Conservation (phyloP, 2,113 vertebrate species). For the Limnothrissa miodon region DNA sequence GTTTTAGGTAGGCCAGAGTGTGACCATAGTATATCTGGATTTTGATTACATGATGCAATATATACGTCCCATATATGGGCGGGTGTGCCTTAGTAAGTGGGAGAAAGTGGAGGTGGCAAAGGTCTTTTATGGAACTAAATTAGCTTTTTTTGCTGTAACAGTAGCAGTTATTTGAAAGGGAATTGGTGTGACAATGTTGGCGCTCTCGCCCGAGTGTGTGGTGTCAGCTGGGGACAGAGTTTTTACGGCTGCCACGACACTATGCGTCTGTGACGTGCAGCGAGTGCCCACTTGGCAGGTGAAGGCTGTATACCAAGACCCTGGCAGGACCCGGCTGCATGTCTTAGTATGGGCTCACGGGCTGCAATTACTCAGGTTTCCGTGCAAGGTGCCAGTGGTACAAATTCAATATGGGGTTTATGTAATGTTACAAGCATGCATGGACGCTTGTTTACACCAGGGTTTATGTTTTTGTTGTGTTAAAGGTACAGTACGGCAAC, state of each 20-base stretch:
- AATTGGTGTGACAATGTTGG: background rate
- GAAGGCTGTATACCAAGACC: background rate
- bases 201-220: background rate
- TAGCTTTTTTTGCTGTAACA: background rate
- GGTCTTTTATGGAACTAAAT: too few species aligned
- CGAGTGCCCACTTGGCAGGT: slow-evolving; percentile 16
- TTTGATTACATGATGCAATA: background rate
- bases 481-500: background rate
- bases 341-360: slow-evolving; percentile 15
- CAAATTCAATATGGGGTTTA: slow-evolving; percentile 54
- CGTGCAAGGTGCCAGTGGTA: slow-evolving; percentile 55
- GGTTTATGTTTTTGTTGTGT: background rate
- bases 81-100: too few species aligned
- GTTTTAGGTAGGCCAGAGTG: background rate
- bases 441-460: slow-evolving; percentile 45
- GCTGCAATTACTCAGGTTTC: slow-evolving; percentile 51
- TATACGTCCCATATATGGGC: too few species aligned
- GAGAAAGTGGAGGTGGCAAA: too few species aligned
- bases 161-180: background rate
- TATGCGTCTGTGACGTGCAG: slow-evolving; percentile 38
- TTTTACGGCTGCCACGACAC: slow-evolving; percentile 38
- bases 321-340: background rate
- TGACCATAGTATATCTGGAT: background rate
- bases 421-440: slow-evolving; percentile 38
- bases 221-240: slow-evolving; percentile 32